A percentile compares a stretch with the other conserved stretches of the same genome.
phyloP scores from a whole-genome alignment of 2,113 vertebrate genomes.

The Cynopterus brachyotis region DNA sequence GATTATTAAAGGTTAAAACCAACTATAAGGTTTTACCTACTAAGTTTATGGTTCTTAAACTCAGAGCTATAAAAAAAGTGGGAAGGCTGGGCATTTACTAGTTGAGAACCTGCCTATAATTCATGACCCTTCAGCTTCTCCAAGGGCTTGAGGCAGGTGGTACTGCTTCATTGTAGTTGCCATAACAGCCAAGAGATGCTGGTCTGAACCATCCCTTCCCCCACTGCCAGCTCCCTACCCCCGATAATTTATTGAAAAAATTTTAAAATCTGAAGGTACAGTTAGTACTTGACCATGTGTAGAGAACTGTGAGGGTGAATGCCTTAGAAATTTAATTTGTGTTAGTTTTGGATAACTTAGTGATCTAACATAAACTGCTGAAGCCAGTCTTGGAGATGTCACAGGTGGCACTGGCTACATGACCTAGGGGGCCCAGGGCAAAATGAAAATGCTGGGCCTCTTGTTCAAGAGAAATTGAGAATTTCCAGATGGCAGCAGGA shows the following conservation, averaged over 20 bases:
- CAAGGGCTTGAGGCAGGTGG: not conserved
- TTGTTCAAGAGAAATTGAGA: not conserved
- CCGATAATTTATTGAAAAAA: not conserved
- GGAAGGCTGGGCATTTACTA: not conserved
- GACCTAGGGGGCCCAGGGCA: not conserved
- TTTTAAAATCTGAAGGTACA: not conserved
- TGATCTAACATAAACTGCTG: not conserved
- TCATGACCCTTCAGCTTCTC: not conserved
- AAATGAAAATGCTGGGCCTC: not conserved
- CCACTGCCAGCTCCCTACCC: fast-evolving
- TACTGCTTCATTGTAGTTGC: not conserved
- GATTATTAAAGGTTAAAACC: not conserved
- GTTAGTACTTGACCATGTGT: not conserved
- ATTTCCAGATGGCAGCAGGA: not conserved
- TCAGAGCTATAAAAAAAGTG: not conserved
- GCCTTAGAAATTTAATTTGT: not conserved
- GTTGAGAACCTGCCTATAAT: not conserved
- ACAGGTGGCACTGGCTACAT: not conserved
- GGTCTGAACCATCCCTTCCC: not conserved
- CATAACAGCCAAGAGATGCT: not conserved
- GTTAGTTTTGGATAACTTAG: not conserved
- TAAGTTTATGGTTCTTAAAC: not conserved
- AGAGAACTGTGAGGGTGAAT: not conserved
- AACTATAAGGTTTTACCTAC: not conserved
- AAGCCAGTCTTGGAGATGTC: not conserved